Evolutionary conservation across 2,888 invertebrate species (phyloP), one percentile per base, ranked within the genome.

Genomic region (Eudasyphora cyanicolor): DNA sequence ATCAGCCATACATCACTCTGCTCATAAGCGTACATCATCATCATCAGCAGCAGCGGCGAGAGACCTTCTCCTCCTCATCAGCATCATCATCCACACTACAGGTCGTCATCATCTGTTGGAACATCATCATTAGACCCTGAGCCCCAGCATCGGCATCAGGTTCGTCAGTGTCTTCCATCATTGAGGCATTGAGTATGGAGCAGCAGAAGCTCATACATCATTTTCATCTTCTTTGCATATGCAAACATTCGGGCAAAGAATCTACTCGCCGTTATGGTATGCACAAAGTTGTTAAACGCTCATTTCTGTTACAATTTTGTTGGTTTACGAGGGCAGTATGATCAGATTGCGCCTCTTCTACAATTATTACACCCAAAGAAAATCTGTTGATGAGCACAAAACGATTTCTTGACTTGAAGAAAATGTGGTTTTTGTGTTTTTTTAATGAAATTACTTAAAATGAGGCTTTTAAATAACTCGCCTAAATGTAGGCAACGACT

Each of bases 181-280:
- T n/a, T 3, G 12, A 57, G 24, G 27, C 45, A 45, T 57, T 27
- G 12, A n/a, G 57, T n/a, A 4, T n/a, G n/a, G n/a, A n/a, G n/a
- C n/a, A n/a, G n/a, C n/a, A n/a, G n/a, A n/a, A n/a, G n/a, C n/a
- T 19, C 57, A 57, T 27, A 57, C 57, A 57, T 57, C 57, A 57
- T 24, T 57, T 57, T 57, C 57, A 57, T 24, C 27, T 57, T 57
- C 57, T 27, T 57, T 14, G 24, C 45, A 45, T 51, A 51, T 24
- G 51, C 57, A 57, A 57, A 57, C 57, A 27, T 21, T 24, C 57
- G 14, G 57, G 2, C 57, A 57, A 57, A 57, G 57, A 57, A 27
- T n/a, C n/a, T 38, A 38, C 38, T 38, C 38, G 38, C 12, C 12
- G 45, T 12, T n/a, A n/a, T 45, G n/a, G 45, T 27, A 24, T 57